These are phyloP conservation scores for Bombyx huttoni DNA, from an alignment of 2,888 invertebrate genomes.

Conservation along the genomic window DNA sequence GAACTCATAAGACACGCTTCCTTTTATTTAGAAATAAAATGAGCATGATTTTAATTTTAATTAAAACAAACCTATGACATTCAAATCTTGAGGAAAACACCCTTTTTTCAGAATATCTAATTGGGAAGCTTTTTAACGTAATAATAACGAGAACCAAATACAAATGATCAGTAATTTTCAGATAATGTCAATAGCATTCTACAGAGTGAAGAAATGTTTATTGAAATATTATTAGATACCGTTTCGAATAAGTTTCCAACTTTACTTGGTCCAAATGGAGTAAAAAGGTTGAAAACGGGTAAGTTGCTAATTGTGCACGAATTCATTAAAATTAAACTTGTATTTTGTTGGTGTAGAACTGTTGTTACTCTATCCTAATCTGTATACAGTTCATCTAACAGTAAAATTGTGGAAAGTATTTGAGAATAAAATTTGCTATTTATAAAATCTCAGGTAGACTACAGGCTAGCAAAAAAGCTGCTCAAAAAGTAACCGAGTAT, in stretches of 20 bases:
- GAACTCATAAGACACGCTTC: too few relatives aligned
- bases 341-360: background rate
- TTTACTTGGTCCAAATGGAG: slow-evolving; percentile 74
- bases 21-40: too few relatives aligned
- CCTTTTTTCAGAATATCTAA: too few relatives aligned
- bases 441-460: slow-evolving; percentile 55
- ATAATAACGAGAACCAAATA: background rate
- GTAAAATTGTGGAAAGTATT: too few relatives aligned
- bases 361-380: too few relatives aligned
- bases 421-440: too few relatives aligned
- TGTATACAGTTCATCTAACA: too few relatives aligned
- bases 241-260: slow-evolving; percentile 72
- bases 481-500: slow-evolving; percentile 76
- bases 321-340: background rate
- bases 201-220: slow-evolving; percentile 77
- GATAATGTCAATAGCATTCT: slow-evolving; percentile 77
- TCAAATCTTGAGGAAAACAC: too few relatives aligned
- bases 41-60: too few relatives aligned
- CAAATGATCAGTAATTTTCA: slow-evolving; percentile 16
- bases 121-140: too few relatives aligned
- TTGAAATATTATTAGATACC: slow-evolving; percentile 73
- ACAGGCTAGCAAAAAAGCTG: slow-evolving; percentile 73
- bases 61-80: too few relatives aligned
- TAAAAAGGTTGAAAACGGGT: slow-evolving; percentile 72
- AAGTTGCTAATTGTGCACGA: slow-evolving; percentile 2